Evolutionary conservation across 2,888 invertebrate species (phyloP).

Genomic region (Mactromeris polynyma): DNA sequence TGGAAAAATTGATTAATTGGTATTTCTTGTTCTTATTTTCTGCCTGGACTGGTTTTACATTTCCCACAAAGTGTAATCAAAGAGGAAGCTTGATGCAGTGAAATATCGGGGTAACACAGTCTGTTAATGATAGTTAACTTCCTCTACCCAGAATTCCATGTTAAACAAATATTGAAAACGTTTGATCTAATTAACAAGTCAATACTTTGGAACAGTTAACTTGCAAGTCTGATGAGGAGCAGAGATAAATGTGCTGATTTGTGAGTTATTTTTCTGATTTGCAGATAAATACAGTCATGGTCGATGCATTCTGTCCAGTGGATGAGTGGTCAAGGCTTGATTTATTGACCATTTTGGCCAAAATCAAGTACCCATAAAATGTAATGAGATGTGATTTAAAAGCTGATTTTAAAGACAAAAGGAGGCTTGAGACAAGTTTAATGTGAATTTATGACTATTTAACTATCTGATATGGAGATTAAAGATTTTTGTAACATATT

Average conservation of each 20-base stretch:
- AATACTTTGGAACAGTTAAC: constrained; percentile 14
- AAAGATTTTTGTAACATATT: constrained; percentile 13
- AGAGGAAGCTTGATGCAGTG: not conserved
- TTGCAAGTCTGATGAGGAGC: not conserved
- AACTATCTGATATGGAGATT: constrained; percentile 34
- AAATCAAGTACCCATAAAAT: constrained; percentile 46
- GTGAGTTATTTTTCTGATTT: constrained; percentile 20
- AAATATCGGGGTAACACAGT: not conserved
- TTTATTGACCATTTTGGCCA: constrained; percentile 36
- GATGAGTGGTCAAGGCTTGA: constrained; percentile 36
- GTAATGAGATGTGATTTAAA: constrained; percentile 42
- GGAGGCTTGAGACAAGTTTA: constrained; percentile 21
- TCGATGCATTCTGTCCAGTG: constrained; percentile 24
- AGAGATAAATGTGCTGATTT: constrained; percentile 38
- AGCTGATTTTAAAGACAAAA: constrained; percentile 40
- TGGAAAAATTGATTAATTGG: constrained; percentile 28
- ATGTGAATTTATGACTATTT: constrained; percentile 36
- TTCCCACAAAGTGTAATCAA: constrained; percentile 20
- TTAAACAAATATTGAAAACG: constrained; percentile 23
- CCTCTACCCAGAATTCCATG: constrained; percentile 13
- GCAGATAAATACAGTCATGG: constrained; percentile 37
- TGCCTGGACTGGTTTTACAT: constrained; percentile 29
- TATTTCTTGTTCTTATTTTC: constrained; percentile 11
- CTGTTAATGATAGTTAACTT: not conserved
- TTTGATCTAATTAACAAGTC: constrained; percentile 18